Percentiles rank a stretch among this genome's conserved stretches.
phyloP scores from a whole-genome alignment of 2,797 vertebrate species.

The Phalanger gymnotis region DNA sequence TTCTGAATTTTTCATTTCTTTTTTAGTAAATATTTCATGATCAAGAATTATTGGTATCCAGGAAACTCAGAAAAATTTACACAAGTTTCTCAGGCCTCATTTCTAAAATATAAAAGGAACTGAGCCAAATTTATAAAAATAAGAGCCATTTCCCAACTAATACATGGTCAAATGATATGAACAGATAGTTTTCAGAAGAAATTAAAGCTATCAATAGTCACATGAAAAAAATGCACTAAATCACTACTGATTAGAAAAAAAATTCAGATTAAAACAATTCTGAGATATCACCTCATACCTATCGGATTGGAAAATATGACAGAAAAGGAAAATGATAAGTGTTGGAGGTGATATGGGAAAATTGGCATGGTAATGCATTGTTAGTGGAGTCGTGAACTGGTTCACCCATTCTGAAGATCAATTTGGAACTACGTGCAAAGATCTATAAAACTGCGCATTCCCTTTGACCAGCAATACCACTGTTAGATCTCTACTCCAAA shows the following conservation, averaged over 20 bases:
- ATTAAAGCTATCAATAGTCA: no score
- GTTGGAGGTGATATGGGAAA: no score
- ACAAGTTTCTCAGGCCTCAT: not conserved
- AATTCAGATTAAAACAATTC: no score
- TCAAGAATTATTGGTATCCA: not conserved
- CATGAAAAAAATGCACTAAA: no score
- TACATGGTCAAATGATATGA: not conserved
- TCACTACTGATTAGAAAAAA: no score
- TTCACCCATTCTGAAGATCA: no score
- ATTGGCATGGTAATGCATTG: no score
- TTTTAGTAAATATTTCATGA: not conserved
- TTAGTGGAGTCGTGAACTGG: no score
- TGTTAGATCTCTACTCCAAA: not conserved
- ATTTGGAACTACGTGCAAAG: not conserved
- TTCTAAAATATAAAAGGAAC: not conserved
- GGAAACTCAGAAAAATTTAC: not conserved
- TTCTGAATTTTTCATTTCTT: not conserved
- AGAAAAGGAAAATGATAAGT: no score
- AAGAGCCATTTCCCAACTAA: not conserved
- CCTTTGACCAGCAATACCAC: not conserved
- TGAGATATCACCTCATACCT: no score
- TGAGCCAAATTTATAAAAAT: not conserved
- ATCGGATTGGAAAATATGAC: no score
- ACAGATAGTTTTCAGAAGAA: no score
- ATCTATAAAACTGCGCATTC: not conserved